Base-by-base conservation (phyloP, 1,140 invertebrate genomes). In the Linepithema humile region DNA sequence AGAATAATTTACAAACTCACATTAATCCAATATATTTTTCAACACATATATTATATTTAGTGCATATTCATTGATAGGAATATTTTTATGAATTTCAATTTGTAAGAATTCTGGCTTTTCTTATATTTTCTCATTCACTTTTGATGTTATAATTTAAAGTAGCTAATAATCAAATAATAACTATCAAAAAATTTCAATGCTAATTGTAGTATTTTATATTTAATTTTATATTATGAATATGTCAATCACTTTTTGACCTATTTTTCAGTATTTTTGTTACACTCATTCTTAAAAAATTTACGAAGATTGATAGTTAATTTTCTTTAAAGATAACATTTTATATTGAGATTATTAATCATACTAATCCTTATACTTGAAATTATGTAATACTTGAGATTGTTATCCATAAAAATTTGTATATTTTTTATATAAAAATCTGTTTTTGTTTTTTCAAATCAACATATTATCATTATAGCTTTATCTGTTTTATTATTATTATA, bases 211-310 rank as follows among this genome's bases (percentile, higher is more conserved):
- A 17, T 35, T 59, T 29, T 60, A n/a, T 60, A 23, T 32, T 60
- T 60, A 60, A 17, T 7, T 23, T 59, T 23, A 64, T 26, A 40
- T 26, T 38, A 64, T 64, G 10, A 64, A 43, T 12, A 35, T n/a
- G n/a, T 23, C 15, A 59, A 64, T 10, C 20, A 64, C 20, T 20
- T 38, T n/a, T 1, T 40, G 45, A 9, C 17, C 5, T 32, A 48
- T 6, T 60, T 53, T 6, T 53, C 32, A 77, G 3, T 17, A 35
- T 32, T 78, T 78, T 77, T n/a, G 3, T 83, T 64, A 23, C 29
- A 32, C 10, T 15, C 5, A 23, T 29, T 20, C 23, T 87, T 85
- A 89, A 59, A 89, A 90, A 90, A 88, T 84, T 72, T 62, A 40
- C 17, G 84, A 88, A 90, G 90, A 35, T 83, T 60, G 82, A 17